Conservation (phyloP, 2,113 vertebrate genomes). For the Onychorhynchus coronatus region DNA sequence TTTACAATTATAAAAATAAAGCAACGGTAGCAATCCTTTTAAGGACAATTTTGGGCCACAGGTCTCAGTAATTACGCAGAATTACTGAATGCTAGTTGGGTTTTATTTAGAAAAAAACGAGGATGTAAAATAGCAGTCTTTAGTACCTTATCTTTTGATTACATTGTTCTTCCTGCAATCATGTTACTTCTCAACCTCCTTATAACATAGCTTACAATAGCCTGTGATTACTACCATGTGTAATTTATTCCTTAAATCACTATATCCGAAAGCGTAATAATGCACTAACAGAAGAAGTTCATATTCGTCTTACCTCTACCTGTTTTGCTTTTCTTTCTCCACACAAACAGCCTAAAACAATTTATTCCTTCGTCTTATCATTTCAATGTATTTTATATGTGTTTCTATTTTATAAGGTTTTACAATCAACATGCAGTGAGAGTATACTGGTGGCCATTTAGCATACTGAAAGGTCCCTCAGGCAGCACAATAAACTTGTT, state of each 20-base stretch:
- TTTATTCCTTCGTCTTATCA: neutral
- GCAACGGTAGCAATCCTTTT: neutral
- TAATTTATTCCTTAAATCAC: neutral
- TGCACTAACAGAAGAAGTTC: neutral
- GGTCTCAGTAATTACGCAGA: neutral
- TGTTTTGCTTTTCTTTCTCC: neutral
- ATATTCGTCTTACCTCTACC: neutral
- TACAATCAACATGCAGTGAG: neutral
- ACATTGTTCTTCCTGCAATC: neutral
- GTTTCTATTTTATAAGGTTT: neutral
- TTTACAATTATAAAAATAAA: neutral
- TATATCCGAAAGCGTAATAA: neutral
- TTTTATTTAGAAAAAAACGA: neutral
- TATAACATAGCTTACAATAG: neutral
- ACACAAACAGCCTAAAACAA: neutral
- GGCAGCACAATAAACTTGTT: neutral
- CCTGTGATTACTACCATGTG: neutral
- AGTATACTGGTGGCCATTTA: neutral
- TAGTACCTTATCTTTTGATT: neutral
- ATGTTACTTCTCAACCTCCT: neutral
- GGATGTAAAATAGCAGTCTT: neutral
- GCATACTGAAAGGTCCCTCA: neutral
- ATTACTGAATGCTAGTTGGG: neutral
- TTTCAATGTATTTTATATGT: neutral
- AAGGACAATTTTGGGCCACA: neutral